Conservation (phyloP, 2,113 vertebrate genomes). For the Calidris pygmaea region DNA sequence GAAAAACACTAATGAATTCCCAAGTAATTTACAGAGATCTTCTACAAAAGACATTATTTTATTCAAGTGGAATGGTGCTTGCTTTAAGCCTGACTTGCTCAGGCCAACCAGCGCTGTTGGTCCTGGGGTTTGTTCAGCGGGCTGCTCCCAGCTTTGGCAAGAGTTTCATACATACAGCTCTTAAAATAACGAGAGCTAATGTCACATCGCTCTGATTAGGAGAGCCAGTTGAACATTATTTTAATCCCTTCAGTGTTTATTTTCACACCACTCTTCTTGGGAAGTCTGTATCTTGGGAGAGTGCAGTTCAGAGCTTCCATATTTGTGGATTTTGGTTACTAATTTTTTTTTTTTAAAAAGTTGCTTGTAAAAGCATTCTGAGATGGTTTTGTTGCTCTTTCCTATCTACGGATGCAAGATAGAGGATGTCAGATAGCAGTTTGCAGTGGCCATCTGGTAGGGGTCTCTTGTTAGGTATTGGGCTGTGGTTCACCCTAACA, state of each 20-base stretch:
- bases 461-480: background rate
- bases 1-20: conserved; percentile 25
- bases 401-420: background rate
- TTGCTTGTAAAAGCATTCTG: background rate
- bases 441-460: background rate
- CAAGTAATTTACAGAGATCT: conserved; percentile 9
- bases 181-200: conserved; percentile 1
- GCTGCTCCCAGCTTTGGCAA: background rate
- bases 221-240: background rate
- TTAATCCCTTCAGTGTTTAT: conserved; percentile 12
- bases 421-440: background rate
- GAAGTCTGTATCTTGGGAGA: background rate
- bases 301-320: background rate
- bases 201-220: background rate
- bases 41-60: background rate
- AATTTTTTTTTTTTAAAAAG: background rate
- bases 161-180: background rate
- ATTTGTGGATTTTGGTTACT: background rate
- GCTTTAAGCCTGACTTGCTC: background rate
- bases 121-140: background rate
- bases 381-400: background rate
- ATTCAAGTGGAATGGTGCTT: background rate
- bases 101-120: background rate
- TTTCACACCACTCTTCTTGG: background rate
- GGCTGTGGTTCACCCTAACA: background rate